These are phyloP conservation scores for Anabas testudineus DNA, from an alignment of 2,797 vertebrate species.

Conservation along the genomic window DNA sequence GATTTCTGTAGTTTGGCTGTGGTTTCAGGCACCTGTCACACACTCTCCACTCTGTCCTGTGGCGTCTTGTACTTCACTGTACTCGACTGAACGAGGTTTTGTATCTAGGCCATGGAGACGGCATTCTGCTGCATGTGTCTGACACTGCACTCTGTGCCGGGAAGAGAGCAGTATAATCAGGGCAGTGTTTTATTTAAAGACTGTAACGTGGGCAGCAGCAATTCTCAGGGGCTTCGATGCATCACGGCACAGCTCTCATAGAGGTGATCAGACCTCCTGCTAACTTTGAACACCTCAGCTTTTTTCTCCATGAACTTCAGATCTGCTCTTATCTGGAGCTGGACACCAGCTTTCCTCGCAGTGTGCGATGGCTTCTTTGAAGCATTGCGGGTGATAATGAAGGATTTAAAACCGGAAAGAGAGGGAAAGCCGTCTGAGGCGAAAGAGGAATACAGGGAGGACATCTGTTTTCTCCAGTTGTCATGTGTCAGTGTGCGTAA, in stretches of 20 bases:
- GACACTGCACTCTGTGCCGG: slow-evolving; percentile 45
- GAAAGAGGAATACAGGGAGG: slow-evolving; percentile 3
- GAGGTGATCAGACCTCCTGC: slow-evolving; percentile 76
- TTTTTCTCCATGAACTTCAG: slow-evolving; percentile 47
- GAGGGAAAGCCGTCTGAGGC: slow-evolving; percentile 1
- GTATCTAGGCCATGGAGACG: slow-evolving; percentile 74
- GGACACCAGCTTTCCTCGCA: slow-evolving; percentile 19
- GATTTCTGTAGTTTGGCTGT: not conserved
- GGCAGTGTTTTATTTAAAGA: slow-evolving; percentile 87
- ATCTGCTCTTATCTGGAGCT: slow-evolving; percentile 27
- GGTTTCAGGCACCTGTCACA: not conserved
- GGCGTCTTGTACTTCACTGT: slow-evolving; percentile 31
- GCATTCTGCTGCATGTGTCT: slow-evolving; percentile 68
- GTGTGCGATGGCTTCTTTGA: not conserved
- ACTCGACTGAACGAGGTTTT: slow-evolving; percentile 40
- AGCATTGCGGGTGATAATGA: not conserved
- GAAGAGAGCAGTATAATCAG: slow-evolving; percentile 80
- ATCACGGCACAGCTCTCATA: slow-evolving; percentile 72
- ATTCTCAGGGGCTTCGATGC: slow-evolving; percentile 72
- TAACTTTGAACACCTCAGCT: slow-evolving; percentile 75
- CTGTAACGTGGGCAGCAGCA: slow-evolving; percentile 78
- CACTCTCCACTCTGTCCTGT: slow-evolving; percentile 5
- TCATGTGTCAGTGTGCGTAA: slow-evolving; percentile 14
- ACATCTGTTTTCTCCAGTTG: slow-evolving; percentile 32
- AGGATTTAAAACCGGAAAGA: not conserved